Evolutionary conservation across 2,888 invertebrate species (phyloP).

Genomic region (Allacma fusca): DNA sequence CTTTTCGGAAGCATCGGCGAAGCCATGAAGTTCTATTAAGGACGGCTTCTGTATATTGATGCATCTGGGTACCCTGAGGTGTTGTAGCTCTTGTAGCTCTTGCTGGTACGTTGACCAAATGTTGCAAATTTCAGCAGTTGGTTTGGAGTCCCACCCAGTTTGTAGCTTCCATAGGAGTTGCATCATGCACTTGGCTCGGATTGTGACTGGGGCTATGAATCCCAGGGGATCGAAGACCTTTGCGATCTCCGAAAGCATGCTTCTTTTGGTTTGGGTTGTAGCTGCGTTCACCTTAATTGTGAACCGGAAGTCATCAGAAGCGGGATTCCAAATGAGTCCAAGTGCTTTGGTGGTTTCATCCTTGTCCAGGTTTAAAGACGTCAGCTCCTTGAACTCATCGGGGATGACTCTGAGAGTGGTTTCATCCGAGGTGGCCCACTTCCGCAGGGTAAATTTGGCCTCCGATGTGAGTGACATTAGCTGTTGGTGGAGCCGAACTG

Average conservation of each 20-base stretch:
- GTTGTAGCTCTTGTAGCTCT: not conserved
- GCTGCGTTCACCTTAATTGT: not conserved
- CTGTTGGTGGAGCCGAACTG: conserved; percentile 47
- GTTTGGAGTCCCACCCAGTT: not conserved
- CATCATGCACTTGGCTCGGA: not conserved
- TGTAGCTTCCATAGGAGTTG: no score
- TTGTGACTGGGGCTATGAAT: conserved; percentile 9
- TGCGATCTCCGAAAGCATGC: conserved; percentile 57
- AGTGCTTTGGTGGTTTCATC: conserved; percentile 22
- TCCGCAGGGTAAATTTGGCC: conserved; percentile 56
- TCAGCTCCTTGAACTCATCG: not conserved
- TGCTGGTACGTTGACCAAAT: not conserved
- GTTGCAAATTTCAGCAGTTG: not conserved
- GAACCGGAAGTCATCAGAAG: not conserved
- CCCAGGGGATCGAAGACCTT: conserved; percentile 61
- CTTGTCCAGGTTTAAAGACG: not conserved
- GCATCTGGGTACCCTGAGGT: conserved; percentile 14
- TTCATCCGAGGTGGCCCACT: conserved; percentile 58
- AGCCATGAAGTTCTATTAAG: conserved; percentile 36
- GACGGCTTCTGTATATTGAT: not conserved
- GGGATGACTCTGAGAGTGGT: conserved; percentile 20
- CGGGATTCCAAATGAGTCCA: conserved; percentile 1
- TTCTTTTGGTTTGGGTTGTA: conserved; percentile 51
- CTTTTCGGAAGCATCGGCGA: no score
- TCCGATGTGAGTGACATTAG: conserved; percentile 44